Evolutionary conservation across 2,888 invertebrate genomes (phyloP), one percentile per base, ranked within the genome.

Genomic region (Mesorhabditis sp.): DNA sequence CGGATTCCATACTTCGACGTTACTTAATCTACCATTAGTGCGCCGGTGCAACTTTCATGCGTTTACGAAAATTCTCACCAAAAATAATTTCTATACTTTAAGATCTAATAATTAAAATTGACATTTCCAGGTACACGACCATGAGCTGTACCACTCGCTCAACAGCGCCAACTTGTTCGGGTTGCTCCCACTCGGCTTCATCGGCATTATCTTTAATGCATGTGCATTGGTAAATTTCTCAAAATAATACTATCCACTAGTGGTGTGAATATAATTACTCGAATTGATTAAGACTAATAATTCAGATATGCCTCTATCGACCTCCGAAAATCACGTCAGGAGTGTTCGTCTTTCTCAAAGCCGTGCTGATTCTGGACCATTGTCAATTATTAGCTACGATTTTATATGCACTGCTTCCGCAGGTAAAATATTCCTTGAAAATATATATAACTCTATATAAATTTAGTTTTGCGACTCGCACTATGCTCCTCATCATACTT

Each of bases 271-370:
- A n/a, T 58, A n/a, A 58, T n/a, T 28, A 28, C 1, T 28, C 28
- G 28, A 1, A 64, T 66, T 58, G 2, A 43, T 63, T 63, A 43
- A 45, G 13, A 45, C 50, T 50, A 42, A 74, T 50, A 42, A 74
- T 82, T 68, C 66, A 83, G 83, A 75, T 85, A 28, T 85, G 80
- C 63, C 74, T 84, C 61, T 82, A 83, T 70, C 80, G 80, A 42
- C 84, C 84, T 43, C 84, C 84, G 10, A 85, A 82, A 70, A 84
- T 84, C 45, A 82, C 83, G 42, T 84, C 84, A 4, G 84, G 84
- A 6, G 84, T 85, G 13, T 83, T 84, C 70, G 79, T 84, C 15
- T 84, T 85, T 64, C 72, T 84, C 67, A 84, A 83, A 70, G 84
- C 80, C 0, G 74, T 84, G 15, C 75, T 84, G 7, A 76, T 84